A percentile compares a stretch with the other conserved stretches of the same genome.
These are phyloP conservation scores for Tichodroma muraria DNA, from an alignment of 2,113 vertebrate species.

Conservation along the genomic window DNA sequence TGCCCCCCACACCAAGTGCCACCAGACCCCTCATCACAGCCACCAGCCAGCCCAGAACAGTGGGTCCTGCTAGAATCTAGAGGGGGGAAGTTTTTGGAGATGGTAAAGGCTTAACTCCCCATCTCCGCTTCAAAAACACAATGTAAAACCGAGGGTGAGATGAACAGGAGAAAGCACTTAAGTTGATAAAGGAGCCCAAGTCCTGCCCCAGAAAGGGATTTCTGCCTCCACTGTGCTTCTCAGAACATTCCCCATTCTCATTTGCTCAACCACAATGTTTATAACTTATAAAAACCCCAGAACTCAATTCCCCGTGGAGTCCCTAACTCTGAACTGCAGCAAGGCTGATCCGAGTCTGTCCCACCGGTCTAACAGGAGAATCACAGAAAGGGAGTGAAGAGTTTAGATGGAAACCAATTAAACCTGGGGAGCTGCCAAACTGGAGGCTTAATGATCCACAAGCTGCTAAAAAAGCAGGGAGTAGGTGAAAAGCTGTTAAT, in stretches of 20 bases:
- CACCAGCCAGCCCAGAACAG: neutral
- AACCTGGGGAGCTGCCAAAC: neutral
- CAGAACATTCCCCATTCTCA: neutral
- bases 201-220: neutral
- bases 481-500: neutral
- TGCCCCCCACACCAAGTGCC: neutral
- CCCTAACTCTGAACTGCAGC: neutral
- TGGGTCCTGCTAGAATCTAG: neutral
- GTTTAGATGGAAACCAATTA: neutral
- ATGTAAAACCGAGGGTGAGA: fast-evolving
- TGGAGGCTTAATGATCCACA: neutral
- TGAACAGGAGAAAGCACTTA: neutral
- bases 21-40: neutral
- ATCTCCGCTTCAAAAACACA: neutral
- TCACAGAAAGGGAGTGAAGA: neutral
- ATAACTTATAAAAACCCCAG: neutral
- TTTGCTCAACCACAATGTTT: neutral
- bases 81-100: neutral
- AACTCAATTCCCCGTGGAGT: neutral
- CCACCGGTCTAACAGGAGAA: neutral
- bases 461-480: neutral
- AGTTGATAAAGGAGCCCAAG: neutral
- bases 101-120: neutral
- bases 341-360: neutral
- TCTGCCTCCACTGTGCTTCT: neutral